Percentiles rank a stretch among this genome's conserved stretches.
Conservation (phyloP, 2,797 vertebrate genomes). For the Spinus pinus region DNA sequence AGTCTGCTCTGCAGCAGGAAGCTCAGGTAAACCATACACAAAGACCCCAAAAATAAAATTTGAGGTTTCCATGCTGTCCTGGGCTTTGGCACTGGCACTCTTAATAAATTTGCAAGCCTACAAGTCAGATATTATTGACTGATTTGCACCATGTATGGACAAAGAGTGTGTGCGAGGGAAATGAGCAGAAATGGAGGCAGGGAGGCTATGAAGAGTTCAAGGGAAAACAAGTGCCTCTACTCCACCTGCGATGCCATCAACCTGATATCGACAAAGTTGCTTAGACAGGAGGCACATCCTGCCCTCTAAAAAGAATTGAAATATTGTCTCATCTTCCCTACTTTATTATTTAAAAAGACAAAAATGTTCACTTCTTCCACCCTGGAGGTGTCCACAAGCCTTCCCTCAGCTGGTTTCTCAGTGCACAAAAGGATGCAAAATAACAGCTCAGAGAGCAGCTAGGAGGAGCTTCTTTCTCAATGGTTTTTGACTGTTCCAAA, state of each 20-base stretch:
- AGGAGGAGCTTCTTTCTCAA: neutral
- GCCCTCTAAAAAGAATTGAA: neutral
- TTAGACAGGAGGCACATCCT: neutral
- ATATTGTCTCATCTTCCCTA: neutral
- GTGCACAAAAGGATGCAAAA: neutral
- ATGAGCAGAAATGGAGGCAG: neutral
- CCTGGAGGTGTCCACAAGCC: neutral
- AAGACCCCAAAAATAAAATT: neutral
- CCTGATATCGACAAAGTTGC: neutral
- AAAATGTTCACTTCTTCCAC: neutral
- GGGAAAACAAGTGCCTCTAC: neutral
- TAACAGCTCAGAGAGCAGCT: neutral
- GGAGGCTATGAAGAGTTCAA: neutral
- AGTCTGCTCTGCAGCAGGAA: neutral
- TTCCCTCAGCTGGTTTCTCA: neutral
- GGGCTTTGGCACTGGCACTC: neutral
- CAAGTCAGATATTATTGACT: neutral
- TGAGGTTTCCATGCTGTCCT: neutral
- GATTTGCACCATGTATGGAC: neutral
- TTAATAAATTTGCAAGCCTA: neutral
- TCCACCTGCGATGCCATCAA: rapidly evolving
- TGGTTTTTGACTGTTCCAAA: neutral
- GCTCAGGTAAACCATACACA: neutral
- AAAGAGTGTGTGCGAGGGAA: neutral
- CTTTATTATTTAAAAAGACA: neutral